A percentile compares a stretch with the other conserved stretches of the same genome.
Conservation (phyloP, 2,113 vertebrate species). For the Rhabdornis inornatus region DNA sequence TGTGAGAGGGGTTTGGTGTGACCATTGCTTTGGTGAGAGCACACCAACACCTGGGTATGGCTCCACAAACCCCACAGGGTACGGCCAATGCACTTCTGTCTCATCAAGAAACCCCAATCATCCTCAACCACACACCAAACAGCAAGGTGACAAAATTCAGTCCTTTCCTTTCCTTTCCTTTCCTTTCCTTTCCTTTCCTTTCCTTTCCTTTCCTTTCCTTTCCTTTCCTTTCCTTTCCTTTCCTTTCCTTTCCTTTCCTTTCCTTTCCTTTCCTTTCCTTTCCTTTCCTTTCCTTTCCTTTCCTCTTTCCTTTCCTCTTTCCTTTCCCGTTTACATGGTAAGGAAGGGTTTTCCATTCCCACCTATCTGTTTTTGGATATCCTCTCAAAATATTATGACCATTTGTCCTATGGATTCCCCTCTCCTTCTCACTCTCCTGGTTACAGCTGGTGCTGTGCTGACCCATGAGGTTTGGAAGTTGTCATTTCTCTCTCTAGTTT, state of each 20-base stretch:
- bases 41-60: not conserved
- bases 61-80: not conserved
- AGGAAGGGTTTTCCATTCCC: not conserved
- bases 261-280: too few relatives aligned
- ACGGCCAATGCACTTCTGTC: fast-evolving
- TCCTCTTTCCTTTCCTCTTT: not conserved
- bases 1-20: too few relatives aligned
- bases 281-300: too few relatives aligned
- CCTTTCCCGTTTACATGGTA: not conserved
- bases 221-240: too few relatives aligned
- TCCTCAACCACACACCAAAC: not conserved
- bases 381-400: not conserved
- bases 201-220: too few relatives aligned
- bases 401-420: fast-evolving
- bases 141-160: not conserved
- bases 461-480: not conserved
- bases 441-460: not conserved
- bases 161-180: too few relatives aligned
- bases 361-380: not conserved
- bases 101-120: not conserved
- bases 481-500: not conserved
- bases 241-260: too few relatives aligned
- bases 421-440: not conserved
- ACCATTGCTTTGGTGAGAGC: not conserved
- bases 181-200: too few relatives aligned